A percentile compares a stretch with the other conserved stretches of the same genome.
These are phyloP conservation scores for Aurelia aurita complex sp. Pacific DNA, from an alignment of 30 jellyfish, hydroid and myxozoan species.

Conservation along the genomic window DNA sequence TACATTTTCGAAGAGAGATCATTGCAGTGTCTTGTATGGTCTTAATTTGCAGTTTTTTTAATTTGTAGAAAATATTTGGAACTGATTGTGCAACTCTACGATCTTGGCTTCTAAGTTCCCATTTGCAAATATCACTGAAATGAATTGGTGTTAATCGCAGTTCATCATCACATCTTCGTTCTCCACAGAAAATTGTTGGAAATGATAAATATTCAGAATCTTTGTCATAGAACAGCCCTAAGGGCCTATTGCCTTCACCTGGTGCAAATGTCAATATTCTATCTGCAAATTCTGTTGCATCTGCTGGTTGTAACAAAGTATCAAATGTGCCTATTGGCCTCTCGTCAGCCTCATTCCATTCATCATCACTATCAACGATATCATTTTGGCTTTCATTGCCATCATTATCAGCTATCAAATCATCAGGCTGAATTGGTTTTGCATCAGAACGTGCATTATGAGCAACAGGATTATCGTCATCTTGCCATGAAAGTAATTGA, in stretches of 20 bases:
- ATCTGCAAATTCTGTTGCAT: not conserved
- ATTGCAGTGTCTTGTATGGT: conserved; percentile 15
- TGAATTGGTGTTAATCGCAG: too few relatives aligned
- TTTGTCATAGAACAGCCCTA: conserved; percentile 17
- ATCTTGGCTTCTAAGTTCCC: too few relatives aligned
- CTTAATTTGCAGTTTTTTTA: conserved; percentile 10
- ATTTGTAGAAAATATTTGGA: too few relatives aligned
- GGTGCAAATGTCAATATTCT: conserved; percentile 11
- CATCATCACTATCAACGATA: not conserved
- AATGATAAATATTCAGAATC: conserved; percentile 25
- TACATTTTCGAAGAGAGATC: conserved; percentile 33
- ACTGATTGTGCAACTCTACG: too few relatives aligned
- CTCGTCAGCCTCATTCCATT: conserved; percentile 28
- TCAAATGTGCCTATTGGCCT: conserved; percentile 18
- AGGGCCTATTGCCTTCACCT: conserved; percentile 46
- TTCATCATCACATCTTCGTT: too few relatives aligned
- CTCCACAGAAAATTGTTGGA: too few relatives aligned
- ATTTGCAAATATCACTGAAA: too few relatives aligned
- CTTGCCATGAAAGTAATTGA: too few relatives aligned
- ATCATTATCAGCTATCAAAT: not conserved
- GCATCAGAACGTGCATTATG: too few relatives aligned
- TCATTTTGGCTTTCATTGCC: not conserved
- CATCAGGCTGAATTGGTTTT: too few relatives aligned
- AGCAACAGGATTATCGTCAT: too few relatives aligned
- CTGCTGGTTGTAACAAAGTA: conserved; percentile 19